Evolutionary conservation across 2,113 vertebrate genomes (phyloP).

Genomic region (Lasiurus cinereus): DNA sequence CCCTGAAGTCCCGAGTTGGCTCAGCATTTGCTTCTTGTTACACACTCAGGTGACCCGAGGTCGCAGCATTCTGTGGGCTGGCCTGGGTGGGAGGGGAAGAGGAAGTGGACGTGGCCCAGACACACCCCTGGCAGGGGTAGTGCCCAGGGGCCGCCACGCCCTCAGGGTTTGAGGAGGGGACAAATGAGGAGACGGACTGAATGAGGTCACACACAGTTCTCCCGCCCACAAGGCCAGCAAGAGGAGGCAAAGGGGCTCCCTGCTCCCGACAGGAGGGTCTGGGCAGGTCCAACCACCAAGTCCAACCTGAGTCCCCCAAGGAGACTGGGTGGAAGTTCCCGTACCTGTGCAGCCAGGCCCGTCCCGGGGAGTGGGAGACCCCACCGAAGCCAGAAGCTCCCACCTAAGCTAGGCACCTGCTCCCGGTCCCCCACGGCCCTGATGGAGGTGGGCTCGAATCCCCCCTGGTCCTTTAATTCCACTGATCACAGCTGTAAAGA

Average conservation of each 20-base stretch:
- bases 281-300: accelerated
- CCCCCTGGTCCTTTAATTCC: background rate
- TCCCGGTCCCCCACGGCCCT: accelerated
- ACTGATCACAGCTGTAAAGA: background rate
- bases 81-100: background rate
- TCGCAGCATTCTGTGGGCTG: background rate
- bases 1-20: background rate
- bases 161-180: accelerated
- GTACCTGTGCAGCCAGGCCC: background rate
- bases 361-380: too few relatives aligned
- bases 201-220: accelerated
- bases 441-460: background rate
- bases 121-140: accelerated
- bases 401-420: accelerated
- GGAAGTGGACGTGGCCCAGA: background rate
- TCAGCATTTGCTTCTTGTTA: background rate
- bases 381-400: background rate
- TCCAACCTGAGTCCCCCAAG: background rate
- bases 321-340: accelerated
- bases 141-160: accelerated
- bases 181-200: too few relatives aligned
- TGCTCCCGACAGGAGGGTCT: background rate
- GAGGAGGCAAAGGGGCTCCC: background rate
- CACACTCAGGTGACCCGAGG: accelerated
- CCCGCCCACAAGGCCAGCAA: background rate